Evolutionary conservation across 2,888 invertebrate genomes (phyloP).

Genomic region (Pediacus dermestoides): DNA sequence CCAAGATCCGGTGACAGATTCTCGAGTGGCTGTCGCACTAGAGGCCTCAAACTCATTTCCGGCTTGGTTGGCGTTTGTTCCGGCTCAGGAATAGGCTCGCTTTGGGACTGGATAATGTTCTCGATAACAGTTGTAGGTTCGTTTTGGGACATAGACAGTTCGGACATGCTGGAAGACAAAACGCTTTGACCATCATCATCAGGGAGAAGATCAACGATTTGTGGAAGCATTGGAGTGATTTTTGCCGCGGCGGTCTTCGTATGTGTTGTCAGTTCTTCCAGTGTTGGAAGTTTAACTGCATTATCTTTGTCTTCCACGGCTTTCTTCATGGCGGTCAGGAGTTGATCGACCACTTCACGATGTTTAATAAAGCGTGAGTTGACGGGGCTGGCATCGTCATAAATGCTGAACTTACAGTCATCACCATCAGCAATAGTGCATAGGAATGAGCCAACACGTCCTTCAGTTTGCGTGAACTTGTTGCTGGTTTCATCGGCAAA

Average conservation of each 20-base stretch:
- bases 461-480: conserved; percentile 79
- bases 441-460: conserved; percentile 73
- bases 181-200: conserved; percentile 74
- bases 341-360: conserved; percentile 79
- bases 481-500: conserved; percentile 82
- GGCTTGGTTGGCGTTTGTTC: conserved; percentile 39
- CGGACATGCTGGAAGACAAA: conserved; percentile 71
- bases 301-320: conserved; percentile 81
- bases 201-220: conserved; percentile 1
- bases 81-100: conserved; percentile 42
- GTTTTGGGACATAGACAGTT: conserved; percentile 66
- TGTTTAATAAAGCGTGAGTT: conserved; percentile 78
- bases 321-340: conserved; percentile 77
- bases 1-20: conserved; percentile 60
- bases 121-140: conserved; percentile 61
- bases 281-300: conserved; percentile 68
- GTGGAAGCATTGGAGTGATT: conserved; percentile 21
- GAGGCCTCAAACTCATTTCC: conserved; percentile 59
- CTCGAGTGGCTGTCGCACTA: conserved; percentile 71
- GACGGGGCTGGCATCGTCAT: conserved; percentile 71
- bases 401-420: conserved; percentile 81
- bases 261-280: conserved; percentile 60
- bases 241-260: conserved; percentile 49
- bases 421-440: conserved; percentile 84
- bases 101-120: conserved; percentile 51